Base-by-base conservation (phyloP, 2,113 vertebrate species). In the Bagarius yarrelli region DNA sequence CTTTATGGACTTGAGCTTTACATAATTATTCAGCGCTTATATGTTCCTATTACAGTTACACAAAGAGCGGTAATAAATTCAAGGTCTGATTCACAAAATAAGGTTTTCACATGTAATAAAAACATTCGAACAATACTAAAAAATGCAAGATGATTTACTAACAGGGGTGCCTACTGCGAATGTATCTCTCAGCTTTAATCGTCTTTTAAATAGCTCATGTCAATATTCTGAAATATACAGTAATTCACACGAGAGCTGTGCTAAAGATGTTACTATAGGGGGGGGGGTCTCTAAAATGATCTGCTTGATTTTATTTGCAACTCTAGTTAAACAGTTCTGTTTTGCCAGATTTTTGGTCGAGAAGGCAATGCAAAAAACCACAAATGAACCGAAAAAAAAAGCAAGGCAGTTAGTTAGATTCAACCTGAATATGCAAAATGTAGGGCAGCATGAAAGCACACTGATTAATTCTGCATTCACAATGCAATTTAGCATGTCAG, bases 351-450 rank as follows among this genome's bases (percentile, higher is more conserved):
- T n/a, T n/a, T n/a, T n/a, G n/a, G n/a, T n/a, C n/a, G n/a, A n/a
- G n/a, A n/a, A n/a, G n/a, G n/a, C n/a, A n/a, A n/a, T n/a, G n/a
- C n/a, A n/a, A n/a, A n/a, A n/a, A n/a, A n/a, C n/a, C n/a, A n/a
- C n/a, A n/a, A n/a, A n/a, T n/a, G n/a, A n/a, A n/a, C n/a, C n/a
- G n/a, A n/a, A n/a, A n/a, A n/a, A n/a, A n/a, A n/a, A n/a, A n/a
- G n/a, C n/a, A n/a, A n/a, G n/a, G n/a, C n/a, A n/a, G n/a, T n/a
- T n/a, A n/a, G n/a, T n/a, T n/a, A n/a, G 47, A 52, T 72, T 72
- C 69, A 52, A 52, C 47, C 69, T 52, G 30, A 72, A 53, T 50
- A 13, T 70, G 23, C n/a, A 50, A 70, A 70, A 70, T 70, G 67
- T 21, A 67, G 36, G 36, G n/a, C 69, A 72, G 69, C 19, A 47